Evolutionary conservation across 2,797 vertebrate genomes (phyloP), one percentile per base, ranked within the genome.

Genomic region (Xiphophorus birchmanni): DNA sequence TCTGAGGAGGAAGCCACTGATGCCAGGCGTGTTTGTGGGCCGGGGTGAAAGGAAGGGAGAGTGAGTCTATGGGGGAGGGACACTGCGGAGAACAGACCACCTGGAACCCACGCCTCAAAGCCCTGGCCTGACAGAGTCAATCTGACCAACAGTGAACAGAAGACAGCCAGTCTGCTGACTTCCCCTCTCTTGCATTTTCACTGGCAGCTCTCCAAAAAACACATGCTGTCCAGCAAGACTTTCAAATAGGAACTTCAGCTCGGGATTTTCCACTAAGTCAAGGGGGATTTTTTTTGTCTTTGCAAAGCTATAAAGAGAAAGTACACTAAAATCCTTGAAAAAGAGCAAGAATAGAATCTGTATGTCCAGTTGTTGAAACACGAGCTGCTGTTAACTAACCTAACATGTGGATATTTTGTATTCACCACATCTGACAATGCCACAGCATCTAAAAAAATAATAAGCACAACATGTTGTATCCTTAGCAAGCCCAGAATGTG

Each of bases 151-250:
- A 90, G 91, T 89, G 90, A 90, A 94, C 86, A 91, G 92, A 94
- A 94, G 94, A 95, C 94, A 93, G 83, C 83, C 85, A 89, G 92
- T 92, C 94, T 93, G 92, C 94, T 93, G 90, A 94, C 92, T 94
- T 92, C 89, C 88, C 86, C 90, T 88, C 88, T 76, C 88, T 88
- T 83, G 83, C 89, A 91, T 95, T 95, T 93, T 92, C 83, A 87
- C 91, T 96, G 96, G 95, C 91, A 45, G 75, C 50, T 42, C 60
- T 93, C 95, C 95, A 96, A 95, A 87, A 89, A 83, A 93, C 88
- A 94, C 92, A 94, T 54, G 44, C 78, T 47, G 79, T 91, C 85
- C 87, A 89, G 88, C 80, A 85, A 89, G 83, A 89, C 89, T 91
- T 95, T 95, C 80, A 91, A 92, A 44, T 93, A 84, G 85, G 76